phyloP scores from a whole-genome alignment of 2,888 invertebrate species.

The Drosophila ochracea region DNA sequence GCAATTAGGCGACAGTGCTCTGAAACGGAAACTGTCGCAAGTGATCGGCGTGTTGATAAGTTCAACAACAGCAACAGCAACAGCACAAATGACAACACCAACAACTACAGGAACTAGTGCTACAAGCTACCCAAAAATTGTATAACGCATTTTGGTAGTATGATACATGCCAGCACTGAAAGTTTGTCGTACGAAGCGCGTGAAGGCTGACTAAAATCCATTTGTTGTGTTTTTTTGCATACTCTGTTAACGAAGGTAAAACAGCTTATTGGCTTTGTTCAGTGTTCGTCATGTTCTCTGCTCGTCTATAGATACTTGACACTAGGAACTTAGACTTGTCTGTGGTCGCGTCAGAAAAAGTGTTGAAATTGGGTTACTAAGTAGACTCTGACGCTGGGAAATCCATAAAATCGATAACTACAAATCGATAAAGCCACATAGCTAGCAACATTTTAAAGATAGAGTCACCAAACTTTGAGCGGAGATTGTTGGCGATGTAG shows the following conservation, averaged over 20 bases:
- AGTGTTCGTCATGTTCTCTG: too few relatives aligned
- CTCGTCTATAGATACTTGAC: neutral
- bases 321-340: neutral
- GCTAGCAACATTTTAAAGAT: neutral
- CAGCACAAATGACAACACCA: conserved; percentile 34
- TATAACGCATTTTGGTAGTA: conserved; percentile 65
- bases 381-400: neutral
- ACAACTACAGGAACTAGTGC: conserved; percentile 37
- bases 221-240: conserved; percentile 40
- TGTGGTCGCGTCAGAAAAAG: neutral
- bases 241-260: neutral
- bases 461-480: neutral
- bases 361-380: neutral
- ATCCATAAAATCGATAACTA: neutral
- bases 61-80: conserved; percentile 53
- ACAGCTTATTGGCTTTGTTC: neutral
- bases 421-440: neutral
- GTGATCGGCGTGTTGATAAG: conserved; percentile 82
- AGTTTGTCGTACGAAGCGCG: conserved; percentile 50
- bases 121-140: conserved; percentile 46
- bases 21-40: conserved; percentile 83
- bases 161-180: conserved; percentile 47
- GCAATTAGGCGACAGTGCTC: conserved; percentile 69
- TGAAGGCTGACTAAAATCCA: conserved; percentile 55
- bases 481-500: too few relatives aligned